phyloP scores from a whole-genome alignment of 2,888 invertebrate species.

The Drosophila infuscata region DNA sequence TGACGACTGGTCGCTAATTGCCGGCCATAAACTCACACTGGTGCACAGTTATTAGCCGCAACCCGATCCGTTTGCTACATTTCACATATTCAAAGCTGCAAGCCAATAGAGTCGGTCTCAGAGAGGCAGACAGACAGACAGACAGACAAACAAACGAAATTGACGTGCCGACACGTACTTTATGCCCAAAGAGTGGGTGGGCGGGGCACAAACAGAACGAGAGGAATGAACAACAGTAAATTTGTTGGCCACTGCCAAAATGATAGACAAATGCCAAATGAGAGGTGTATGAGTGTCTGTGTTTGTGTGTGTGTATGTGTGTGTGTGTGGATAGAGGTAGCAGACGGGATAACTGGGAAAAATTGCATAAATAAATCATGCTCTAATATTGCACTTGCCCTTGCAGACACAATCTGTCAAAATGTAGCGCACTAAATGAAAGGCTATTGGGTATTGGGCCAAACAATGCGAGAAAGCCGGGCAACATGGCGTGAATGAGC shows the following conservation, averaged over 20 bases:
- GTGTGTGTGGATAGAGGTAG: neutral
- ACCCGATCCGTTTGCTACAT: constrained; percentile 40
- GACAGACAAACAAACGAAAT: constrained; percentile 74
- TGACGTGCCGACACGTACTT: constrained; percentile 77
- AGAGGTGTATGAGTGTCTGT: constrained; percentile 1
- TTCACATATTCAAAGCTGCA: constrained; percentile 72
- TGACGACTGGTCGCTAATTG: constrained; percentile 49
- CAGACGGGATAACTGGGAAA: constrained; percentile 49
- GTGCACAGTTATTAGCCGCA: constrained; percentile 56
- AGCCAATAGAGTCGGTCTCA: constrained; percentile 20
- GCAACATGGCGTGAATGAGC: constrained; percentile 72
- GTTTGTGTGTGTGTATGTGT: neutral
- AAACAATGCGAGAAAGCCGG: constrained; percentile 32
- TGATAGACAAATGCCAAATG: constrained; percentile 77
- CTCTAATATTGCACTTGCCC: constrained; percentile 82
- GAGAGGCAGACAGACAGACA: constrained; percentile 17
- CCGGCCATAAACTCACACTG: constrained; percentile 55
- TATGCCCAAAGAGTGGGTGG: constrained; percentile 21
- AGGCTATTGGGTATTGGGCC: constrained; percentile 12
- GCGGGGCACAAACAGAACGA: neutral
- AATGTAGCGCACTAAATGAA: constrained; percentile 39
- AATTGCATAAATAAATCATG: constrained; percentile 83
- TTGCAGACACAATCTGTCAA: constrained; percentile 80
- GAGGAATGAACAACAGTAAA: constrained; percentile 56
- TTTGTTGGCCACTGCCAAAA: constrained; percentile 71